These are phyloP conservation scores for Pangasianodon gigas DNA, from an alignment of 2,113 vertebrate genomes.

Conservation along the genomic window DNA sequence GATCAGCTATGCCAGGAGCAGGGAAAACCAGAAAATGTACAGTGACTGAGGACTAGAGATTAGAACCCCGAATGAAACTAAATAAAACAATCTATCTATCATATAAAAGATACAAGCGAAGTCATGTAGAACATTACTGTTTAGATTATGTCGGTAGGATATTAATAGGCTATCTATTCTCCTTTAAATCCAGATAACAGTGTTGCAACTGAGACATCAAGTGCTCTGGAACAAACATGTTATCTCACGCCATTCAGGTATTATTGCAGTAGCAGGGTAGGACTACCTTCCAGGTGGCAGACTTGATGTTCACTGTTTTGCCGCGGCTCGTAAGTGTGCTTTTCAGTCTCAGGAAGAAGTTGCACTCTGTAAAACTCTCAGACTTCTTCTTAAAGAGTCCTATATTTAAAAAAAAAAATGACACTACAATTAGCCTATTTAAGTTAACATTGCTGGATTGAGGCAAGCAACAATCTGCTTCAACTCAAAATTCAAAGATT, in stretches of 20 bases:
- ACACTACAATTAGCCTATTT: neutral
- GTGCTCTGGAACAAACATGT: neutral
- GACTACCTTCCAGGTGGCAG: conserved; percentile 83
- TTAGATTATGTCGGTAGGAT: neutral
- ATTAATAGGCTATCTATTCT: neutral
- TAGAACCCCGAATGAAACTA: neutral
- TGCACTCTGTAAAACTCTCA: conserved; percentile 61
- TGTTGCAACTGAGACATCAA: neutral
- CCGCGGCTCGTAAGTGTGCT: conserved; percentile 82
- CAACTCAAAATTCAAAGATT: neutral
- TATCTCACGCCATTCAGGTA: neutral
- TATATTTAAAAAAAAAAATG: conserved; percentile 40
- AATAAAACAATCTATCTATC: neutral
- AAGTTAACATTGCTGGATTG: neutral
- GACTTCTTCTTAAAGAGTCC: conserved; percentile 71
- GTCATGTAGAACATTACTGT: neutral
- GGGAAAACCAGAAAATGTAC: neutral
- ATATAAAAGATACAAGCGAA: neutral
- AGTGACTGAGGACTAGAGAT: neutral
- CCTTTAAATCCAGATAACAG: neutral
- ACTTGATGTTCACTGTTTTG: conserved; percentile 84
- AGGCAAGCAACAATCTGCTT: neutral
- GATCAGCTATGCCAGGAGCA: neutral
- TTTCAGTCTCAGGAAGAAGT: conserved; percentile 84
- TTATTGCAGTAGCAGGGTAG: neutral